These are phyloP conservation scores for Cyclophora punctaria DNA, from an alignment of 2,888 invertebrate species.

Conservation along the genomic window DNA sequence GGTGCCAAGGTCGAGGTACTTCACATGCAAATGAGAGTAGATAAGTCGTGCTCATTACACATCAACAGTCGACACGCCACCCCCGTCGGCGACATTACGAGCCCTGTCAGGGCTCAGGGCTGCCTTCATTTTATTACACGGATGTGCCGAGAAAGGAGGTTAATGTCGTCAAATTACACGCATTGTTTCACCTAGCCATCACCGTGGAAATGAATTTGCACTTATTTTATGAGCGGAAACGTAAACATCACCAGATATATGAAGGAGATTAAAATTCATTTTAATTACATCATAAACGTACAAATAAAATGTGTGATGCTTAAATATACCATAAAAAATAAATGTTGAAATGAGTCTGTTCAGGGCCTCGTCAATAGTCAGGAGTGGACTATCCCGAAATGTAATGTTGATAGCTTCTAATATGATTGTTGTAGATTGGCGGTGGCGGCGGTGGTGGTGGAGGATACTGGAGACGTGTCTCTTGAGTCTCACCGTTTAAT, in stretches of 20 bases:
- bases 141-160: constrained; percentile 65
- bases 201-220: constrained; percentile 38
- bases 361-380: constrained; percentile 26
- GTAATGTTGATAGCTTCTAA: constrained; percentile 62
- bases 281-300: no score
- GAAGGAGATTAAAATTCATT: no score
- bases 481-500: constrained; percentile 73
- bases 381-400: constrained; percentile 36
- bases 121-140: constrained; percentile 61
- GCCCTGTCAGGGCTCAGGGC: constrained; percentile 49
- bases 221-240: no score
- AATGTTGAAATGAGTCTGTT: no score
- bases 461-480: constrained; percentile 49
- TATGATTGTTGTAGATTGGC: constrained; percentile 66
- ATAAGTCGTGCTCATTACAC: constrained; percentile 68
- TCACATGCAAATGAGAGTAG: constrained; percentile 66
- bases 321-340: no score
- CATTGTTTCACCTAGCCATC: constrained; percentile 60
- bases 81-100: constrained; percentile 50
- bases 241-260: no score
- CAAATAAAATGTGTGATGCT: no score
- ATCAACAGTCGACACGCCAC: constrained; percentile 46
- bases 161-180: constrained; percentile 62
- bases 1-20: constrained; percentile 68
- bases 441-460: constrained; percentile 21